Base-by-base conservation (phyloP, 2,113 vertebrate genomes). In the Osmerus eperlanus region DNA sequence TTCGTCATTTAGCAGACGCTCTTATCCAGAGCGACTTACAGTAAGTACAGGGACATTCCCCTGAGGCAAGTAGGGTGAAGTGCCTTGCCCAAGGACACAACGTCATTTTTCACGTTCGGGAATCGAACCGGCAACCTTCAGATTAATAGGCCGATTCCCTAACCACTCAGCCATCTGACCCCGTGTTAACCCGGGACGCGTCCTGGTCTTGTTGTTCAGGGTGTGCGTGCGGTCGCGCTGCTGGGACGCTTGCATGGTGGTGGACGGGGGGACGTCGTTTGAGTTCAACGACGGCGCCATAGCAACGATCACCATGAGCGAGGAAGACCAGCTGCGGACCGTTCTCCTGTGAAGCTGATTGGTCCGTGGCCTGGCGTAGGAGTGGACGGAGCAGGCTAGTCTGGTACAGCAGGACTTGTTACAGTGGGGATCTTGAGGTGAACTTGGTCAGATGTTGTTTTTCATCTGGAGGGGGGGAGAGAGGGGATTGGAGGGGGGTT, bases 221-320 rank as follows among this genome's bases (percentile, higher is more conserved):
- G 93, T 99, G 77, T 95, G 91, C 19, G 94, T 99, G 9, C 95
- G 96, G 16, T 98, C 97, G 0, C 94, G 97, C 5, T 99, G 97
- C 56, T 99, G 97, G 97, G 96, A 99, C 23, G 97, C 97, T 2
- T 98, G 97, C 79, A 98, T 99, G 97, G 97, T 99, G 84, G 91
- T 99, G 8, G 97, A 99, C 54, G 96, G 97, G 28, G 97, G 97
- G 77, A 97, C 94, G 3, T 99, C 96, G 4, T 99, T 99, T 61
- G 96, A 99, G 78, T 99, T 99, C 82, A 99, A 99, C 41, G 97
- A 99, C 16, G 97, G 97, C 6, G 97, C 97, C 2, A 95, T 98
- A 68, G 96, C 96, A 52, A 97, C 96, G 0, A 93, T 99, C 89
- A 80, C 86, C 84, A 93, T 96, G 58, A 89, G 91, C 16, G 91